These are phyloP conservation scores for Lagopus leucura DNA, from an alignment of 2,113 vertebrate species.

Conservation along the genomic window DNA sequence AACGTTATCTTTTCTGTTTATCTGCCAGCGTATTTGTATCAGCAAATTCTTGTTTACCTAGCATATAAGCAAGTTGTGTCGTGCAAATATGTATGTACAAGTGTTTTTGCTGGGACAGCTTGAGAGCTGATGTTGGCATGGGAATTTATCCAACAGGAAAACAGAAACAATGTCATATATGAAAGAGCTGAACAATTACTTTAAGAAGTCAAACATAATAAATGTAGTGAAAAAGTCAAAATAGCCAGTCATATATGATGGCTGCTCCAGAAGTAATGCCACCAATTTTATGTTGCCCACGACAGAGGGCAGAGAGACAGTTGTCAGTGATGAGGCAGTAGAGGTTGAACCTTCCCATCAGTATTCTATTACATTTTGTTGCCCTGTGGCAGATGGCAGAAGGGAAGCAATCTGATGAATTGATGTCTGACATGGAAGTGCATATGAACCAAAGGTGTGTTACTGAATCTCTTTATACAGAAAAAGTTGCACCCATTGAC, in stretches of 20 bases:
- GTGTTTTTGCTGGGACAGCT: neutral
- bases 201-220: neutral
- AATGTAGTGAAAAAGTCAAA: neutral
- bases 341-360: no score
- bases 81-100: neutral
- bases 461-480: no score
- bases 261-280: no score
- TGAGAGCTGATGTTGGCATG: neutral
- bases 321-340: no score
- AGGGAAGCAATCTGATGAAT: no score
- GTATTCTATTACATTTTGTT: no score
- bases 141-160: neutral
- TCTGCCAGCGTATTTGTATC: neutral
- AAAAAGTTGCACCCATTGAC: no score
- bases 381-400: no score
- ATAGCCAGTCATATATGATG: neutral
- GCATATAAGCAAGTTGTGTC: neutral
- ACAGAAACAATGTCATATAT: neutral
- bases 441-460: no score
- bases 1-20: neutral
- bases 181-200: neutral
- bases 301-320: no score
- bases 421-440: no score
- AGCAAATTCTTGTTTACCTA: slow-evolving; percentile 4
- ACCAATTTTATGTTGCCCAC: no score